phyloP scores from a whole-genome alignment of 1,140 invertebrate species.

The Drosophila sproati region DNA sequence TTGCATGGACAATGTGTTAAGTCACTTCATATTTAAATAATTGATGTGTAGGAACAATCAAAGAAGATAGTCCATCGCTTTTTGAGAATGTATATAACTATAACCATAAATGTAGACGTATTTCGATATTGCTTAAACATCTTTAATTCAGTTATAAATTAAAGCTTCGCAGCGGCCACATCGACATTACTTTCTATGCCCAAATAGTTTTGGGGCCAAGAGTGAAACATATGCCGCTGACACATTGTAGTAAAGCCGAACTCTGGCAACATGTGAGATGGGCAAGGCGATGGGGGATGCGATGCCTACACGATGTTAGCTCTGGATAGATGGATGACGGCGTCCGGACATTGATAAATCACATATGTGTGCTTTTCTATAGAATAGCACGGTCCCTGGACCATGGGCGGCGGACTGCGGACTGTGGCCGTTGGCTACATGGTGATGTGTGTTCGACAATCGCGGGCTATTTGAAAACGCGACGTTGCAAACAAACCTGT shows the following conservation, averaged over 20 bases:
- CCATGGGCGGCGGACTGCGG: not conserved
- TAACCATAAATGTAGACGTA: too few relatives aligned
- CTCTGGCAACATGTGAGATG: conserved; percentile 16
- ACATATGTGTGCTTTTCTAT: conserved; percentile 45
- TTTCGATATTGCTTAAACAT: too few relatives aligned
- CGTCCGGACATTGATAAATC: conserved; percentile 78
- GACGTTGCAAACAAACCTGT: conserved; percentile 57
- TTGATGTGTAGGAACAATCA: not conserved
- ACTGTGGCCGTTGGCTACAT: not conserved
- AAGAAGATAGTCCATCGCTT: too few relatives aligned
- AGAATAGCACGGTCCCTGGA: not conserved
- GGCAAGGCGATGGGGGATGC: not conserved
- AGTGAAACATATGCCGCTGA: conserved; percentile 47
- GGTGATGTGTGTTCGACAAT: conserved; percentile 24
- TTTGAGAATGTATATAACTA: too few relatives aligned
- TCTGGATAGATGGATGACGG: conserved; percentile 67
- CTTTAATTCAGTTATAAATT: conserved; percentile 35
- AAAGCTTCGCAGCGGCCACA: conserved; percentile 4
- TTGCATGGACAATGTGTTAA: conserved; percentile 18
- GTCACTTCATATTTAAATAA: not conserved
- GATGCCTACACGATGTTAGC: conserved; percentile 27
- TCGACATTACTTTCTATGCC: conserved; percentile 4
- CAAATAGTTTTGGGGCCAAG: conserved; percentile 37
- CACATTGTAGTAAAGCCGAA: conserved; percentile 23
- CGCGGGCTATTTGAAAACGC: conserved; percentile 32